Conservation (phyloP, 2,888 invertebrate species). For the Unio pictorum region DNA sequence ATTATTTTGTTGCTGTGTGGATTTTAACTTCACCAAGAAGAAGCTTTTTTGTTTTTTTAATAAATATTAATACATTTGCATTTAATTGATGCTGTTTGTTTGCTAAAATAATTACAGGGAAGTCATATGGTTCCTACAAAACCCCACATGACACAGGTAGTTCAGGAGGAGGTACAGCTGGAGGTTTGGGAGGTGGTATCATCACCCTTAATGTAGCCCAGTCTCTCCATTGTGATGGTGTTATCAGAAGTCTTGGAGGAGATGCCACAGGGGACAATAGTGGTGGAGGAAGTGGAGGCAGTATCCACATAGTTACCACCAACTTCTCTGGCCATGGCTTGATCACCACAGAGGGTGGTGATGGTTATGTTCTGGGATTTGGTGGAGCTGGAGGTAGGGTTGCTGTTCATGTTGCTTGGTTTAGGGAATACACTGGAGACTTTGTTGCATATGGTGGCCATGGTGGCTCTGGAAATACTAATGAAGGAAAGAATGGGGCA, state of each 20-base stretch:
- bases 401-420: conserved; percentile 45
- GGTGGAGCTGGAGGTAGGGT: conserved; percentile 58
- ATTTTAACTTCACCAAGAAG: not conserved
- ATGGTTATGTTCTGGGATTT: conserved; percentile 35
- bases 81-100: too few relatives aligned
- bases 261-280: conserved; percentile 30
- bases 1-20: not conserved
- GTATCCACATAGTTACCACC: conserved; percentile 42
- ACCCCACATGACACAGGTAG: conserved; percentile 46
- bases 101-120: conserved; percentile 29
- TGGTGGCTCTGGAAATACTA: conserved; percentile 16
- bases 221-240: conserved; percentile 51
- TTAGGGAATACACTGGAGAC: conserved; percentile 46
- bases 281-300: conserved; percentile 59
- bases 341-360: conserved; percentile 45
- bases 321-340: conserved; percentile 58
- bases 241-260: conserved; percentile 45
- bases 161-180: conserved; percentile 44
- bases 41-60: too few relatives aligned
- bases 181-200: conserved; percentile 48
- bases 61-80: too few relatives aligned
- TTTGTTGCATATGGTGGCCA: conserved; percentile 46
- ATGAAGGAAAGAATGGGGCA: conserved; percentile 42
- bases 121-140: conserved; percentile 49
- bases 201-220: conserved; percentile 39